Evolutionary conservation across 92 coral and sea anemone species (phyloP).

Genomic region (Chrysogorgia sp.): DNA sequence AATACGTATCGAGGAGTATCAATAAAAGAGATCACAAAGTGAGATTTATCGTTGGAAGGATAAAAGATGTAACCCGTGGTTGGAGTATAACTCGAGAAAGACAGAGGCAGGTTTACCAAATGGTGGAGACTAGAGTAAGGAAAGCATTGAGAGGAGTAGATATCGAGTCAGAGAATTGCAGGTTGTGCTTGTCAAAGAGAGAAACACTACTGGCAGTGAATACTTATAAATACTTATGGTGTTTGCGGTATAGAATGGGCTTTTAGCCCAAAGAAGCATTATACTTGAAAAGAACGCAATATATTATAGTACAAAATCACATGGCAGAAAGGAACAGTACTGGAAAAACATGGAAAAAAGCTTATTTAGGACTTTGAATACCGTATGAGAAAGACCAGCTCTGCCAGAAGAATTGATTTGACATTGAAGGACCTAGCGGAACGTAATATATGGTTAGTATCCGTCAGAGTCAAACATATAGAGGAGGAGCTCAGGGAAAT

Average conservation of each 20-base stretch:
- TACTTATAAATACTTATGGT: background rate
- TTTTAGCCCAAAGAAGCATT: background rate
- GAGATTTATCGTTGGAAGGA: background rate
- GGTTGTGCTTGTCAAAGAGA: background rate
- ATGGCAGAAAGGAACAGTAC: too few relatives aligned
- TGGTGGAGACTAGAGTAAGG: background rate
- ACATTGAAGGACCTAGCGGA: too few relatives aligned
- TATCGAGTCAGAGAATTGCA: background rate
- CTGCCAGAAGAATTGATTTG: too few relatives aligned
- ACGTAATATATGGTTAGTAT: too few relatives aligned
- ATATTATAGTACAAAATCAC: too few relatives aligned
- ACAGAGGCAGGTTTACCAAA: background rate
- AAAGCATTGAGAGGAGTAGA: background rate
- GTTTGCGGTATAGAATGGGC: constrained; percentile 6
- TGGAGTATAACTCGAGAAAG: background rate
- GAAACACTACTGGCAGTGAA: background rate
- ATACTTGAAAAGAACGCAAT: background rate
- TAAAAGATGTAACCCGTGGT: background rate
- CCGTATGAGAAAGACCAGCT: background rate
- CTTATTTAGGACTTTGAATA: too few relatives aligned
- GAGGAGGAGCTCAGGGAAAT: too few relatives aligned
- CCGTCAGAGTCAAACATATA: too few relatives aligned
- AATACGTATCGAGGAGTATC: too few relatives aligned
- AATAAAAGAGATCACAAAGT: too few relatives aligned
- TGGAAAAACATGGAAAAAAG: too few relatives aligned